Evolutionary conservation across 2,113 vertebrate species (phyloP), one percentile per base, ranked within the genome.

Genomic region (Oreocharis arfaki): DNA sequence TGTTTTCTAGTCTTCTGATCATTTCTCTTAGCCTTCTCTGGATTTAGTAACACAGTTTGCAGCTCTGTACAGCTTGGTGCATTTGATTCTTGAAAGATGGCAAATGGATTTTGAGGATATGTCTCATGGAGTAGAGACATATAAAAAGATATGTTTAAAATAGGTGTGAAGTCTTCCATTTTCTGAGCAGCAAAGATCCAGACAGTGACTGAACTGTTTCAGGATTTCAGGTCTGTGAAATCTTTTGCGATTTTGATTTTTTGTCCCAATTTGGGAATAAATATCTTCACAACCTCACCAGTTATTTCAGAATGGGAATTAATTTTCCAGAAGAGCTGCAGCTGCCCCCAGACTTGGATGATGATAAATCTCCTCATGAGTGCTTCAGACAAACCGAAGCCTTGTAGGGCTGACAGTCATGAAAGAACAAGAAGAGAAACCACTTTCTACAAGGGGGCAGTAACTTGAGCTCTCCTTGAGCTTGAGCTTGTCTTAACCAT

Each of bases 261-360:
- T 87, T 47, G 39, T 59, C 18, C 47, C 32, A 44, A 1, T 83
- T 71, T 85, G 52, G 56, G 67, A 92, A 75, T 65, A 87, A 95
- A 33, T 71, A 71, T 64, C 39, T 82, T 87, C 32, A 76, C 73
- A 87, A 87, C n/a, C 21, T 82, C 65, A 76, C 56, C n/a, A 71
- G 35, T 84, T 91, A 64, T 84, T 96, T 96, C 83, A 81, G 89
- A 92, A 77, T 21, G 63, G 69, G 44, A 82, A 82, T 92, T 92
- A 4, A 47, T 91, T 95, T 91, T 87, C 41, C 37, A 49, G 84
- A 71, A 76, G 42, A 84, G 20, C 53, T 89, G 64, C 63, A 84
- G 23, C 70, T 95, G 86, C 70, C 69, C 28, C 41, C 57, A 64
- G 44, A 71, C 49, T 89, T 35, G 47, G 68, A 41, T 67, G 68